These are phyloP conservation scores for Agrochola litura DNA, from an alignment of 2,888 invertebrate species.

Conservation along the genomic window DNA sequence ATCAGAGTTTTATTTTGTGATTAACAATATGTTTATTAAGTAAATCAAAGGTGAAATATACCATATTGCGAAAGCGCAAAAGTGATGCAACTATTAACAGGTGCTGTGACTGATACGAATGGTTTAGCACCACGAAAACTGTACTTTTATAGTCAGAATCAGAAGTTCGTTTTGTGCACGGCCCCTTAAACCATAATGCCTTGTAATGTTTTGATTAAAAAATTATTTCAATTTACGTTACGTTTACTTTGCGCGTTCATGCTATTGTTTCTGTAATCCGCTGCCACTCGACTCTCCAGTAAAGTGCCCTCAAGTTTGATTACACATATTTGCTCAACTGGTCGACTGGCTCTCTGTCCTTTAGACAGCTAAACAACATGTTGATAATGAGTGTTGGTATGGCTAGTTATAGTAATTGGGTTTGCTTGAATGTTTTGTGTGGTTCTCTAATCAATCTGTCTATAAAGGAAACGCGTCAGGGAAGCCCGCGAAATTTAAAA, in stretches of 20 bases:
- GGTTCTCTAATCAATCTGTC: neutral
- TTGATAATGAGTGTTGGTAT: constrained; percentile 4
- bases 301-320: constrained; percentile 43
- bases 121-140: no score
- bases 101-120: no score
- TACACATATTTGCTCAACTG: constrained; percentile 50
- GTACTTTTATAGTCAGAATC: no score
- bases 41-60: no score
- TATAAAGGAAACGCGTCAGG: neutral
- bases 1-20: no score
- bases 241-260: no score
- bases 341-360: constrained; percentile 21
- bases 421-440: neutral
- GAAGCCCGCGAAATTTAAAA: no score
- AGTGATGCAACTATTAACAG: no score
- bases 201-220: neutral
- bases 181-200: no score
- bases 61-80: no score
- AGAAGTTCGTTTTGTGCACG: no score
- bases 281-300: constrained; percentile 17
- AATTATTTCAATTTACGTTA: neutral
- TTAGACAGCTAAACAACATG: constrained; percentile 23
- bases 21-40: no score
- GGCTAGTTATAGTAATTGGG: neutral
- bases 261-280: constrained; percentile 30